phyloP scores from a whole-genome alignment of 2,888 invertebrate genomes.

The Dinocampus coccinellae region DNA sequence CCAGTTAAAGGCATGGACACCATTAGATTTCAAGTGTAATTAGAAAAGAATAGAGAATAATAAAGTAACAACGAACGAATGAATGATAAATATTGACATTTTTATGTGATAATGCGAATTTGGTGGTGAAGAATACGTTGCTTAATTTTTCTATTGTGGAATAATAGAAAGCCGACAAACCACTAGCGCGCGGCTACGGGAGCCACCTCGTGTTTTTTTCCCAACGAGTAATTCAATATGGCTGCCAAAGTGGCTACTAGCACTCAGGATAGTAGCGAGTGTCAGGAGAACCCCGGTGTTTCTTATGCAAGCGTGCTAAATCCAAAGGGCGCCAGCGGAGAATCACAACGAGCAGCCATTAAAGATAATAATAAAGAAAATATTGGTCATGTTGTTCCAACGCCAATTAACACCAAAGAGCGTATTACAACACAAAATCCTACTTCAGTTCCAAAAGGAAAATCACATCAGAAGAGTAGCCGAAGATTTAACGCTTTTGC shows the following conservation, averaged over 20 bases:
- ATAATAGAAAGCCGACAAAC: constrained; percentile 18
- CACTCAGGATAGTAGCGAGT: constrained; percentile 63
- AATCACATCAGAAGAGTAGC: constrained; percentile 66
- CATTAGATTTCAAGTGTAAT: background rate
- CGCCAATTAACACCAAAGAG: constrained; percentile 68
- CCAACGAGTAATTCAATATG: constrained; percentile 62
- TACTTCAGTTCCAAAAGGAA: constrained; percentile 48
- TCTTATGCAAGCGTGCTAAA: constrained; percentile 71
- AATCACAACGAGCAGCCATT: constrained; percentile 78
- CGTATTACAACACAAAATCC: constrained; percentile 42
- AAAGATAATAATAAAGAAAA: constrained; percentile 76
- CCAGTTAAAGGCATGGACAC: constrained; percentile 45
- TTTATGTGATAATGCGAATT: constrained; percentile 4
- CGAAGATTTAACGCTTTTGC: constrained; percentile 51
- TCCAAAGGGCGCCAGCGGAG: constrained; percentile 73
- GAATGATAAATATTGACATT: constrained; percentile 20
- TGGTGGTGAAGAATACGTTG: constrained; percentile 1
- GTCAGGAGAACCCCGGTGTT: constrained; percentile 62
- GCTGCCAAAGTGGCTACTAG: constrained; percentile 69
- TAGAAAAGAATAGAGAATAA: background rate
- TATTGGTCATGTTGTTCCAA: constrained; percentile 68
- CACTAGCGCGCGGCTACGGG: constrained; percentile 29
- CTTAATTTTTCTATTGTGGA: background rate
- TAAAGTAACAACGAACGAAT: background rate
- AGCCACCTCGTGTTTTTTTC: constrained; percentile 60